phyloP scores from a whole-genome alignment of 2,113 vertebrate species.

The Psittacula cyanocephala region DNA sequence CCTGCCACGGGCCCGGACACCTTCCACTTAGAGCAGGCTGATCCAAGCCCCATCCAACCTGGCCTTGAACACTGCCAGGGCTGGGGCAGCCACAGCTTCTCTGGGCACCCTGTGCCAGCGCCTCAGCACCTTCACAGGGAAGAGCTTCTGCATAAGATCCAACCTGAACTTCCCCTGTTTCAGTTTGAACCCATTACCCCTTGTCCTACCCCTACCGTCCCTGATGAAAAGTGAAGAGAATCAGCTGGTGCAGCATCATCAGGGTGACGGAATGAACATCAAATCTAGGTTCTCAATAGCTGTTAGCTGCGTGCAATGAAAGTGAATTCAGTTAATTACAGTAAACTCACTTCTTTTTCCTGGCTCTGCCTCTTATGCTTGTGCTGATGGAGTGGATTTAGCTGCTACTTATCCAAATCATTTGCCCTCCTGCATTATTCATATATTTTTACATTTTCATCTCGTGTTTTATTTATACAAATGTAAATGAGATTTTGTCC shows the following conservation, averaged over 20 bases:
- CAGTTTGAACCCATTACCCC: neutral
- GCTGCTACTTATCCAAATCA: neutral
- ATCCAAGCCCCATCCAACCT: neutral
- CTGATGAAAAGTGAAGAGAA: neutral
- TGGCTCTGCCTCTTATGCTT: neutral
- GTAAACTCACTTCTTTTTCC: neutral
- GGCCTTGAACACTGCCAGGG: neutral
- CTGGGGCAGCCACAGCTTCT: neutral
- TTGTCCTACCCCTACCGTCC: neutral
- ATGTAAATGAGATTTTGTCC: neutral
- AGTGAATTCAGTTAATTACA: neutral
- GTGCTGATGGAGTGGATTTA: neutral
- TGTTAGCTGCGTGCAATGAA: neutral
- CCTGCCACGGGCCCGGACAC: no score
- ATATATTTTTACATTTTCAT: neutral
- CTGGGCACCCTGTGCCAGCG: neutral
- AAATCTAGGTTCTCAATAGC: neutral
- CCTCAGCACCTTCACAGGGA: neutral
- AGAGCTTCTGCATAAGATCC: neutral
- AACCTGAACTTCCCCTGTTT: neutral
- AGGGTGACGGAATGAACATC: neutral
- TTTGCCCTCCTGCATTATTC: neutral
- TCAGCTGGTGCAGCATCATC: neutral
- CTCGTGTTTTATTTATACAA: neutral
- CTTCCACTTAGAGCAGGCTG: neutral